phyloP scores from a whole-genome alignment of 2,113 vertebrate species.

The Regulus satrapa region DNA sequence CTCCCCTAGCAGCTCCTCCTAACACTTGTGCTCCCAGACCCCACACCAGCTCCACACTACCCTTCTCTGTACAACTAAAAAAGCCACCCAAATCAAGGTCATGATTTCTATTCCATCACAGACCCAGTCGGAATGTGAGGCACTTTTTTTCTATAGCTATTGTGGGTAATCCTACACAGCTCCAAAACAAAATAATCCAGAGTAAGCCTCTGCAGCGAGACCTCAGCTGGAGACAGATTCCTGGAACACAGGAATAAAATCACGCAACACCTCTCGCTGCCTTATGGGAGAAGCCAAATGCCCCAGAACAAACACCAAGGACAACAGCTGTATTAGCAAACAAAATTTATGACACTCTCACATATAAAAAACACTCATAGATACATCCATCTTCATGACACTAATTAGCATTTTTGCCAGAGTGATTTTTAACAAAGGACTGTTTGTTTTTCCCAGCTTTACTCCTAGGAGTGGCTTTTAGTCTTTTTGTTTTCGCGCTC shows the following conservation, averaged over 20 bases:
- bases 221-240: fast-evolving
- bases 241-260: fast-evolving
- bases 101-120: fast-evolving
- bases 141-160: fast-evolving
- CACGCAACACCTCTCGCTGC: fast-evolving
- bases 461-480: constrained; percentile 10
- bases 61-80: neutral
- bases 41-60: too few relatives aligned
- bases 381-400: neutral
- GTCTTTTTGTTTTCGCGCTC: constrained; percentile 66
- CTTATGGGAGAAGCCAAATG: neutral
- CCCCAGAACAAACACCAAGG: fast-evolving
- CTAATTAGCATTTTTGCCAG: fast-evolving
- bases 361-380: neutral
- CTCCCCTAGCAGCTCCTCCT: fast-evolving
- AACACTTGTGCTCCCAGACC: neutral
- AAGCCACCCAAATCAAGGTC: too few relatives aligned
- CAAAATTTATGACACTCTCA: neutral
- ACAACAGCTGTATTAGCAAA: neutral
- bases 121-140: fast-evolving
- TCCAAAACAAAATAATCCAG: too few relatives aligned
- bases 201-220: too few relatives aligned
- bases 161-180: neutral
- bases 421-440: neutral
- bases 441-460: constrained; percentile 32